Conservation (phyloP, 92 coral and sea anemone genomes). For the Porites divaricata region DNA sequence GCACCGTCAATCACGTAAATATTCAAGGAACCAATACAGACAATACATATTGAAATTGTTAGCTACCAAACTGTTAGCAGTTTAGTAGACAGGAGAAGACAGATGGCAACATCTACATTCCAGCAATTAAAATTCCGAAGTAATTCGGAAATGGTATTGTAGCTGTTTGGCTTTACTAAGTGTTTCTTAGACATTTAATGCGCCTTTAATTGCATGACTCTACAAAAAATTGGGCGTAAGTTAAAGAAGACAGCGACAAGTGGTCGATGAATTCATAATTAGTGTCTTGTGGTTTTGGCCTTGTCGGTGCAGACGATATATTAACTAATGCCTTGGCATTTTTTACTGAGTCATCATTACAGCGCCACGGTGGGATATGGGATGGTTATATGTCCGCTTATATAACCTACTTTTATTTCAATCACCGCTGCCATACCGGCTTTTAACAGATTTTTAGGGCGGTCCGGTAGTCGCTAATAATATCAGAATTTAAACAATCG, state of each 20-base stretch:
- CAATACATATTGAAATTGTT: too few relatives aligned
- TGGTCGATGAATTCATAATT: background rate
- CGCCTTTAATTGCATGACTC: background rate
- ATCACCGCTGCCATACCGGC: background rate
- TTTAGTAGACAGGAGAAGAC: too few relatives aligned
- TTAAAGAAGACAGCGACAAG: background rate
- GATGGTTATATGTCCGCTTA: background rate
- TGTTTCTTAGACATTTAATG: too few relatives aligned
- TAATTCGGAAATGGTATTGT: too few relatives aligned
- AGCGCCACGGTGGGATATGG: background rate
- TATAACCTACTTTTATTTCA: background rate
- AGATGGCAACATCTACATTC: too few relatives aligned
- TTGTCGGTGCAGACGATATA: background rate
- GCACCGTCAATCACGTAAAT: too few relatives aligned
- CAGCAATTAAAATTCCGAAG: too few relatives aligned
- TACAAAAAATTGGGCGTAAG: background rate
- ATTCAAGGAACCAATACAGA: too few relatives aligned
- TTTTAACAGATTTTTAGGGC: too few relatives aligned
- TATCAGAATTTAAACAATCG: background rate
- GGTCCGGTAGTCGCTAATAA: too few relatives aligned
- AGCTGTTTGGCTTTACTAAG: too few relatives aligned
- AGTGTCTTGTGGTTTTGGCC: background rate
- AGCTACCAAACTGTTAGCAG: too few relatives aligned
- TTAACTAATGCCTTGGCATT: background rate
- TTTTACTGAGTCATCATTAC: slow-evolving; percentile 29